Conservation (phyloP, 2,797 vertebrate species). For the Tiaroga cobitis region DNA sequence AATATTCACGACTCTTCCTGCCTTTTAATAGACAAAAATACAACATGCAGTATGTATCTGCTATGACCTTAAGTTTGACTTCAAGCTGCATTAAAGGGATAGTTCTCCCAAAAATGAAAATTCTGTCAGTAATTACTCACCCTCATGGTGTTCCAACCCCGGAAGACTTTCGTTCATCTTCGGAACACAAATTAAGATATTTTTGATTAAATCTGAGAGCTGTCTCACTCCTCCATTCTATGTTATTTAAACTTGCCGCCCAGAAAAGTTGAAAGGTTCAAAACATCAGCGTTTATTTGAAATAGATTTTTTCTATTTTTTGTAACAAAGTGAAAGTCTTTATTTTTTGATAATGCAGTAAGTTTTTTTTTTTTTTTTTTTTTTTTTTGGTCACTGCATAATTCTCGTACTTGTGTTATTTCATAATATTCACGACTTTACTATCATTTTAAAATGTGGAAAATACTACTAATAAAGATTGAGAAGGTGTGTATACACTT, state of each 20-base stretch:
- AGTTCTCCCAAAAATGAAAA: no score
- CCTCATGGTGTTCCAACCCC: no score
- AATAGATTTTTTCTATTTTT: neutral
- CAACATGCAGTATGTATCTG: neutral
- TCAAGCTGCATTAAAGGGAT: neutral
- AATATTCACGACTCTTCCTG: conserved; percentile 37
- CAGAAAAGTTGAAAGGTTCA: no score
- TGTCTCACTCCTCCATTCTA: no score
- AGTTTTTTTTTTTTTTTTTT: no score
- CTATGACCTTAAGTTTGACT: neutral
- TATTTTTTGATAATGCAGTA: neutral
- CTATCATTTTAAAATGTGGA: neutral
- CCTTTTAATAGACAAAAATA: conserved; percentile 46
- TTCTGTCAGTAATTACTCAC: no score
- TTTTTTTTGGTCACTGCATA: neutral
- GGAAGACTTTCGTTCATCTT: no score
- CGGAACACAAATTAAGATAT: no score
- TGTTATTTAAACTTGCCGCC: no score
- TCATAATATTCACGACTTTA: neutral
- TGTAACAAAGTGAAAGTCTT: neutral
- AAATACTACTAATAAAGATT: neutral
- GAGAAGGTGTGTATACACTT: no score
- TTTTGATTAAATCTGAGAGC: no score
- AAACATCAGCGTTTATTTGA: neutral
- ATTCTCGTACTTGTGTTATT: neutral